Percentiles rank a stretch among this genome's conserved stretches.
phyloP scores from a whole-genome alignment of 2,113 vertebrate genomes.

The Cynoglossus semilaevis region DNA sequence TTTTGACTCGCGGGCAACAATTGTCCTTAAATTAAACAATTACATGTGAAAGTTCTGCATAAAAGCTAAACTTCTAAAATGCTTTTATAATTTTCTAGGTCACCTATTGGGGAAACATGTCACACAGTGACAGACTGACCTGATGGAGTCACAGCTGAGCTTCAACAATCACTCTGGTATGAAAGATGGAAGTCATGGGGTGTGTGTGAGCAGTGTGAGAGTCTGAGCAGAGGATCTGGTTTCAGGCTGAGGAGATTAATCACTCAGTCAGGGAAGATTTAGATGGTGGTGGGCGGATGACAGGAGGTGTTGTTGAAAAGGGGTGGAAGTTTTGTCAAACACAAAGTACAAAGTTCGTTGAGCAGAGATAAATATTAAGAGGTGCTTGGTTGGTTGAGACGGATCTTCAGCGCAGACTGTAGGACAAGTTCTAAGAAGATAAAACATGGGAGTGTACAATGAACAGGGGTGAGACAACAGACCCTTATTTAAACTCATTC shows the following conservation, averaged over 20 bases:
- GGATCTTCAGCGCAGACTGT: background rate
- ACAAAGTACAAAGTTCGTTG: background rate
- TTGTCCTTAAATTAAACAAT: too few species aligned
- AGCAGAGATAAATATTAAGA: too few species aligned
- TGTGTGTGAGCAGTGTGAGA: too few species aligned
- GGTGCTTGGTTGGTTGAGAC: too few species aligned
- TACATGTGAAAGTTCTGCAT: too few species aligned
- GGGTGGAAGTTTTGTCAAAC: background rate
- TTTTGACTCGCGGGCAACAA: too few species aligned
- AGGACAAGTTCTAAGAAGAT: conserved; percentile 23
- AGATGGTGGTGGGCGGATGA: conserved; percentile 34
- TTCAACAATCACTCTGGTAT: conserved; percentile 9
- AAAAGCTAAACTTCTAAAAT: too few species aligned
- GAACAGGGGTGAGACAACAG: conserved; percentile 48
- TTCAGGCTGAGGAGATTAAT: conserved; percentile 31
- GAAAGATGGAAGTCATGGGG: conserved; percentile 10
- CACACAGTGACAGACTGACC: background rate
- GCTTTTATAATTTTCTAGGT: too few species aligned
- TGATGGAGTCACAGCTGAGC: conserved; percentile 11
- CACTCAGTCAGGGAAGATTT: too few species aligned
- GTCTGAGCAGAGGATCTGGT: conserved; percentile 35
- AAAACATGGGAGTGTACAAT: conserved; percentile 56
- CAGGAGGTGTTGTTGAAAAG: background rate
- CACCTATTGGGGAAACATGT: too few species aligned
- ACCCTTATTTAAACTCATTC: conserved; percentile 1